Base-by-base conservation (phyloP, 2,113 vertebrate species). In the Corythaixoides concolor region DNA sequence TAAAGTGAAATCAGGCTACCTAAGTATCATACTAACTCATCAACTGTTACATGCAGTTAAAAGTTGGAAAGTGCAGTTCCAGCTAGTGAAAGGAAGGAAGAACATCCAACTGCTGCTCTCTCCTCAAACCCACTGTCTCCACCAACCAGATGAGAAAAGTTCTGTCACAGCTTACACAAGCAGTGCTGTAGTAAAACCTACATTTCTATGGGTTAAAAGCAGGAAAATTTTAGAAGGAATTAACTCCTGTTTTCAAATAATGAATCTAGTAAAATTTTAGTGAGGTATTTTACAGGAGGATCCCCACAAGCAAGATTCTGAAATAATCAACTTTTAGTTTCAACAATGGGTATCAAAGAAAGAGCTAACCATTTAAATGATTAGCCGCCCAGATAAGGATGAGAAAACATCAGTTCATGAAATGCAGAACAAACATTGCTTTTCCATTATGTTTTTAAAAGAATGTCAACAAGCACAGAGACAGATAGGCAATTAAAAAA, bases 401-500 rank as follows among this genome's bases (percentile, higher is more conserved):
- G 7, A 82, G 56, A 64, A 88, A 88, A 90, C 19, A 70, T 89
- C 86, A 91, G 58, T 79, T 53, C 45, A 33, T 74, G 30, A 73
- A 90, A 96, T 19, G 90, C 92, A 97, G 76, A 97, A 97, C 94
- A 97, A 98, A 98, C 88, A 95, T 97, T 98, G 97, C 97, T 98
- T 98, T 98, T 98, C 97, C 98, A 98, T 96, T 98, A 98, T 97
- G 97, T 98, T 98, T 98, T 97, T 85, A 96, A 97, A 96, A 93
- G 96, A 97, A 97, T 88, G 97, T 98, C 96, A 97, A 96, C 97
- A 98, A 97, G 96, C 97, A 98, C 95, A 97, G 94, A 98, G 94
- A 97, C 88, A 97, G 97, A 95, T 95, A 97, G 90, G 96, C 95
- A 97, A 96, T 97, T 97, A 97, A 98, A 98, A 97, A 98, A 97